phyloP scores from a whole-genome alignment of 2,888 invertebrate species.

The Eurois occulta region DNA sequence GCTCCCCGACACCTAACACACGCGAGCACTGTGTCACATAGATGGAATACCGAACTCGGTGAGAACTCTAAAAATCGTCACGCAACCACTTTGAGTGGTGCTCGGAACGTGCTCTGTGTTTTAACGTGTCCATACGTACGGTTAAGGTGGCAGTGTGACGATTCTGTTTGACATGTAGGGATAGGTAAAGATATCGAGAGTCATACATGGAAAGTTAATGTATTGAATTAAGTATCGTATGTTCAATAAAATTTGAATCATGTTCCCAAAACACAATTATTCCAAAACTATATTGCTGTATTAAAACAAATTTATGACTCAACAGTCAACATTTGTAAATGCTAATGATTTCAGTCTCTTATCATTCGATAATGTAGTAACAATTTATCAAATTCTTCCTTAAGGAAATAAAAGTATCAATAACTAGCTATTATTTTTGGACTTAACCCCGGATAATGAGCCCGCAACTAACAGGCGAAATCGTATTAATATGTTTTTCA shows the following conservation, averaged over 20 bases:
- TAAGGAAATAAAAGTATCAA: conserved; percentile 12
- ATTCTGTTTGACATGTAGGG: conserved; percentile 47
- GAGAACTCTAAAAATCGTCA: conserved; percentile 74
- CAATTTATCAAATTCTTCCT: conserved; percentile 23
- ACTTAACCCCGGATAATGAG: conserved; percentile 7
- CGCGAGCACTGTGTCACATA: conserved; percentile 61
- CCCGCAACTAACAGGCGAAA: background rate
- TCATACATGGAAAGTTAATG: conserved; percentile 19
- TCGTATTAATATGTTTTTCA: background rate
- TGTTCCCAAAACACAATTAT: background rate
- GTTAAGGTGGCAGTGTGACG: conserved; percentile 36
- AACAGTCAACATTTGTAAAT: background rate
- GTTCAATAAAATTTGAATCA: conserved; percentile 13
- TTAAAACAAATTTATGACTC: background rate
- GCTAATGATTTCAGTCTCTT: background rate
- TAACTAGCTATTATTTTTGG: background rate
- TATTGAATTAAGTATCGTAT: background rate
- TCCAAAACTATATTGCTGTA: background rate
- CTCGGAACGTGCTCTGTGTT: conserved; percentile 70
- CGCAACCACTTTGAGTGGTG: conserved; percentile 71
- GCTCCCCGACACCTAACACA: conserved; percentile 21
- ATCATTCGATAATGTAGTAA: background rate
- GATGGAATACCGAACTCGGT: conserved; percentile 64
- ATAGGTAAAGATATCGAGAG: background rate
- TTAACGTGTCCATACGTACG: conserved; percentile 50